Conservation (phyloP, 2,797 vertebrate genomes). For the Myotis findleyi region DNA sequence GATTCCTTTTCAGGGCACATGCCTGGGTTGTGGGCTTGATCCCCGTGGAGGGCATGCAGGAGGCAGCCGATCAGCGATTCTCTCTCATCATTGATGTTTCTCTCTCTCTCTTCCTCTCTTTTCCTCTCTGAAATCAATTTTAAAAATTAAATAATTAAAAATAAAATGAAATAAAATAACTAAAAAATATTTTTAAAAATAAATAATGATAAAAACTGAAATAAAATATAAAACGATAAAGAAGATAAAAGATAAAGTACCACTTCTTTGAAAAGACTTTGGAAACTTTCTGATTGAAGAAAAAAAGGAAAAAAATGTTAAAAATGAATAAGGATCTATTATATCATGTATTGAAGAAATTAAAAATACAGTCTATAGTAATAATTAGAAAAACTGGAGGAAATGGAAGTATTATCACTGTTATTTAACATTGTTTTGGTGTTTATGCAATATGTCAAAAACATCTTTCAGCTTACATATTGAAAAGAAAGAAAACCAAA, state of each 20-base stretch:
- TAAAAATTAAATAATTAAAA: too few relatives aligned
- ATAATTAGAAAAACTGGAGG: background rate
- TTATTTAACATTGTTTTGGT: constrained; percentile 35
- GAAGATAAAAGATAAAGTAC: background rate
- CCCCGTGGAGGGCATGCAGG: too few relatives aligned
- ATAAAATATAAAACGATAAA: background rate
- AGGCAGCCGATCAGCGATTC: too few relatives aligned
- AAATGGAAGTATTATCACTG: background rate
- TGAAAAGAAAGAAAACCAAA: constrained; percentile 21
- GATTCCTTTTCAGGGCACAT: too few relatives aligned
- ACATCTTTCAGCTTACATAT: constrained; percentile 23
- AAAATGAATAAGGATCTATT: background rate
- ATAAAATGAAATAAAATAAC: too few relatives aligned
- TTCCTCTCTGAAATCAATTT: too few relatives aligned
- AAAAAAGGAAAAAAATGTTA: background rate
- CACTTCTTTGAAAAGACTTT: constrained; percentile 22
- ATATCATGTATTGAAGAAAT: background rate
- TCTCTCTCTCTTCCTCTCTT: too few relatives aligned
- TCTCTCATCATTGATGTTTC: too few relatives aligned
- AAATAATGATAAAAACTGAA: constrained; percentile 28
- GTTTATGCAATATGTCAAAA: constrained; percentile 29
- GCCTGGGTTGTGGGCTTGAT: too few relatives aligned
- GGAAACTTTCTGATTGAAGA: background rate
- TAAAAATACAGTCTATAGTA: background rate
- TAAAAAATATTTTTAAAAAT: background rate